Evolutionary conservation across 2,888 invertebrate genomes (phyloP).

Genomic region (Xanthia togata): DNA sequence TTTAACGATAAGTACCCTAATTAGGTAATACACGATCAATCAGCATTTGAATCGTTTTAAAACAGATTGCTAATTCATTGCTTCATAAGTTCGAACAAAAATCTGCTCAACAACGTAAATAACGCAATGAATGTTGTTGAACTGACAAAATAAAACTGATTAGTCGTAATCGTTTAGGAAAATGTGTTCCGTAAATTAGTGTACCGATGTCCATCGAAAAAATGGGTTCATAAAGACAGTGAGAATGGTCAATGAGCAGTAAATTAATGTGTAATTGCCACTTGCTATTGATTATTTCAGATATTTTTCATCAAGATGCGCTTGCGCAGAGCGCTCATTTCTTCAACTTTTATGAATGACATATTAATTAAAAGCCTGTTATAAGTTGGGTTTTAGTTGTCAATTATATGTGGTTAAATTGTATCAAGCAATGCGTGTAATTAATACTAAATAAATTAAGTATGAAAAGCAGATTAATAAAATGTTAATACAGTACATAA

Average conservation of each 20-base stretch:
- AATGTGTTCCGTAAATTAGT: no score
- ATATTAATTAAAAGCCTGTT: neutral
- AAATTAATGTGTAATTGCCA: neutral
- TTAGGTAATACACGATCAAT: no score
- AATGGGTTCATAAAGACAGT: neutral
- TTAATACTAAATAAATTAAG: neutral
- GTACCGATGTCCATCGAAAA: no score
- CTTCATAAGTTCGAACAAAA: no score
- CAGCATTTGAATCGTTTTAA: no score
- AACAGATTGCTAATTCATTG: no score
- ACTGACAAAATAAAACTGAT: no score
- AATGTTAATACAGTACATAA: conserved; percentile 3
- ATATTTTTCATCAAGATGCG: neutral
- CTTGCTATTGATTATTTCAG: conserved; percentile 1
- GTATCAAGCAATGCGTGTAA: neutral
- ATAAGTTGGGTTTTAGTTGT: neutral
- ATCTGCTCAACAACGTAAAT: no score
- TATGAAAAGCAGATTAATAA: conserved; percentile 12
- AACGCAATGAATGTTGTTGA: no score
- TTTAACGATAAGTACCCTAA: no score
- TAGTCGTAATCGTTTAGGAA: no score
- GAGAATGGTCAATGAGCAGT: neutral
- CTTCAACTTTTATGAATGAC: neutral
- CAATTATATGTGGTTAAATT: neutral
- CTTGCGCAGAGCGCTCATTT: conserved; percentile 2